Conservation (phyloP, 2,888 invertebrate species). For the Andrena praecox region DNA sequence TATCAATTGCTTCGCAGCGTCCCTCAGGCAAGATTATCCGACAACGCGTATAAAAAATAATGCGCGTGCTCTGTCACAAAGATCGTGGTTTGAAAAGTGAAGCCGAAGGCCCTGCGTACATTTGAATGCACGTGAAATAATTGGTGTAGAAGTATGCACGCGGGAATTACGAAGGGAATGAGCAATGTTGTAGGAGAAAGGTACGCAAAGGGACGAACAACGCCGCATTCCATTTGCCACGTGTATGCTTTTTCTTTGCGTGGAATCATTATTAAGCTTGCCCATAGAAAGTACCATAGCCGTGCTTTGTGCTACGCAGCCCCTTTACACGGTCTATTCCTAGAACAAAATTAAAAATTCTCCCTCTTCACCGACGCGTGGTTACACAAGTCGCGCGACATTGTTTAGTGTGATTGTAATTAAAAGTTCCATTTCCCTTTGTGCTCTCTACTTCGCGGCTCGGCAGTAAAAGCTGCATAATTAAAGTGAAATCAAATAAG, state of each 20-base stretch:
- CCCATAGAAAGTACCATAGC: not conserved
- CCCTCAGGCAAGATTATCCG: no score
- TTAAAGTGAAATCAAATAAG: not conserved
- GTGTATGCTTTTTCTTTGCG: not conserved
- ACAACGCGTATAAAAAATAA: no score
- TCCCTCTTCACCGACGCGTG: not conserved
- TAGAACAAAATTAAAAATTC: not conserved
- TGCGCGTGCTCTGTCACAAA: no score
- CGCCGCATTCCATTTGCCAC: not conserved
- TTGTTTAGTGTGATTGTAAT: not conserved
- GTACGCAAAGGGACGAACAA: not conserved
- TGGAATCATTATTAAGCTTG: not conserved
- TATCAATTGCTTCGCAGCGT: not conserved
- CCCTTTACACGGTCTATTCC: not conserved
- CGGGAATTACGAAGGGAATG: no score
- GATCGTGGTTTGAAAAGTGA: no score
- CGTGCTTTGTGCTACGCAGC: not conserved
- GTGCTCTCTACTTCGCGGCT: not conserved
- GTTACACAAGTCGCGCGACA: not conserved
- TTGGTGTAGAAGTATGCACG: no score
- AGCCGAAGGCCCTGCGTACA: no score
- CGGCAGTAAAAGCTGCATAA: not conserved
- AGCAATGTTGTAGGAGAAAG: not conserved
- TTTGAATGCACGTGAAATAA: no score
- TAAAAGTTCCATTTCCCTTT: conserved; percentile 3